Evolutionary conservation across 2,797 vertebrate species (phyloP).

Genomic region (Threskiornis aethiopicus): DNA sequence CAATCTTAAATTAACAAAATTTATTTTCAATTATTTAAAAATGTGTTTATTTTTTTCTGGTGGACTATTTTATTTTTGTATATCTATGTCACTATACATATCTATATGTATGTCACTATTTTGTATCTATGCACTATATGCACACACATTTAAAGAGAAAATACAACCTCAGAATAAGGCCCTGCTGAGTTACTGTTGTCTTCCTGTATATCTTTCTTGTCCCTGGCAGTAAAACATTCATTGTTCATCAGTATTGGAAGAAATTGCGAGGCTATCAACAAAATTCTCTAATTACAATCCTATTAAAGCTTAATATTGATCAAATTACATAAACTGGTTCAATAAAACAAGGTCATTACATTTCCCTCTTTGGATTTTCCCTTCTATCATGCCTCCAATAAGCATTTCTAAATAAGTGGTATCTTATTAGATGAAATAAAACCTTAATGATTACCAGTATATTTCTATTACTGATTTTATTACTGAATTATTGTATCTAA

Average conservation of each 20-base stretch:
- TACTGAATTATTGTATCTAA: background rate
- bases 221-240: background rate
- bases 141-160: background rate
- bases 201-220: background rate
- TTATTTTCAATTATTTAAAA: background rate
- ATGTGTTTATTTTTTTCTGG: background rate
- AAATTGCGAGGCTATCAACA: slow-evolving; percentile 32
- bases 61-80: background rate
- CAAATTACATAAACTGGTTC: slow-evolving; percentile 57
- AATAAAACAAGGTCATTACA: slow-evolving; percentile 57
- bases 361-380: slow-evolving; percentile 3
- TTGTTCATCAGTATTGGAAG: background rate
- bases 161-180: background rate
- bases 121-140: background rate
- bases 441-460: background rate
- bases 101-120: background rate
- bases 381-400: background rate
- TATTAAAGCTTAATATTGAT: slow-evolving; percentile 59
- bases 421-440: slow-evolving; percentile 26
- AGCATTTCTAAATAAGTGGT: slow-evolving; percentile 14
- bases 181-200: background rate
- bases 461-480: slow-evolving; percentile 14
- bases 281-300: slow-evolving; percentile 30
- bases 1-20: background rate
- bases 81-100: background rate